Evolutionary conservation across 2,888 invertebrate genomes (phyloP).

Genomic region (Eupithecia inturbata): DNA sequence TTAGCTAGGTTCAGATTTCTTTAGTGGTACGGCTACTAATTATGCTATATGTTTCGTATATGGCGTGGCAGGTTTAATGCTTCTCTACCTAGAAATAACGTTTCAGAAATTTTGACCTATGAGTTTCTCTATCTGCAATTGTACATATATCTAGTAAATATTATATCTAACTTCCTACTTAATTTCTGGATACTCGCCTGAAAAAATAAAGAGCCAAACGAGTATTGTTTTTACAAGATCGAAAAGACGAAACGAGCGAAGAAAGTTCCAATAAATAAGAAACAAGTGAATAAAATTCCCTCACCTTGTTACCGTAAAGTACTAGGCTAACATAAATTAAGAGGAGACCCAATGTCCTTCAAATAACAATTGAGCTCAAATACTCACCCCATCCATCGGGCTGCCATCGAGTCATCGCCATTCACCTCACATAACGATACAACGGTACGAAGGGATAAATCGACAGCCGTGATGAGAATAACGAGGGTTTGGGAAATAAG

Average conservation of each 20-base stretch:
- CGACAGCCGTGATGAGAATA: constrained; percentile 57
- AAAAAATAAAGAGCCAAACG: not conserved
- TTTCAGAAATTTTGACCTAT: too few relatives aligned
- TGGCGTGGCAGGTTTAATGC: too few relatives aligned
- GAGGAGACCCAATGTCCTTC: constrained; percentile 36
- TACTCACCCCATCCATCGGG: constrained; percentile 36
- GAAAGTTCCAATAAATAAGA: constrained; percentile 9
- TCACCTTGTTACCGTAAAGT: constrained; percentile 32
- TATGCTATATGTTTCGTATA: not conserved
- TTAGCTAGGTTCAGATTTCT: not conserved
- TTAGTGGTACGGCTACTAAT: not conserved
- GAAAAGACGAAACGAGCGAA: not conserved
- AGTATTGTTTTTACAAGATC: not conserved
- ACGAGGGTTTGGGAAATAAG: constrained; percentile 27
- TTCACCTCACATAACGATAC: constrained; percentile 51
- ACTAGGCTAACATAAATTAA: constrained; percentile 37
- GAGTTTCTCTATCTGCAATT: not conserved
- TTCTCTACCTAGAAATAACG: too few relatives aligned
- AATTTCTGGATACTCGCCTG: not conserved
- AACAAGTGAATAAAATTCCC: constrained; percentile 15
- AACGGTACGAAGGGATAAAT: constrained; percentile 59
- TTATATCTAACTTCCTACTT: not conserved
- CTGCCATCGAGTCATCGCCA: constrained; percentile 40
- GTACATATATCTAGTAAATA: not conserved
- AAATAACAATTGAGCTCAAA: constrained; percentile 37